Base-by-base conservation (phyloP, 2,797 vertebrate genomes). In the Hozukius guyotensis region DNA sequence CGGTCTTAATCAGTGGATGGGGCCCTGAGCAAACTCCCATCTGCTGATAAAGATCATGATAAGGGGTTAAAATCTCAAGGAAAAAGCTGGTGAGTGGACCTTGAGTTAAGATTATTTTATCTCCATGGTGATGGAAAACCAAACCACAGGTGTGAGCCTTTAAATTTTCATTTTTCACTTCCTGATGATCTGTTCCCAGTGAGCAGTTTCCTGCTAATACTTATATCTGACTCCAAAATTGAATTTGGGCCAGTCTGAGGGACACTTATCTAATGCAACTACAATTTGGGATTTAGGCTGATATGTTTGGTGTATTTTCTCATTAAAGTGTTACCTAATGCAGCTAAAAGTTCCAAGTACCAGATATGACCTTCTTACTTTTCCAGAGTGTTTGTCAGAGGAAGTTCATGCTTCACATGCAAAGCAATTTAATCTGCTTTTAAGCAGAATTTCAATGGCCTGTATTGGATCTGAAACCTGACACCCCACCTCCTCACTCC, bases 401-500 rank as follows among this genome's bases (percentile, higher is more conserved):
- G 14, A 80, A 78, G 79, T 52, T 60, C 29, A 31, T 7, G 22
- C 5, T 24, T 84, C 67, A 24, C 63, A 31, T 59, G 72, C 61
- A 20, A 67, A 63, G 4, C 4, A n/a, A 22, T 27, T 53, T 8
- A 59, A 13, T 42, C 27, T 9, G 10, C 53, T 68, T 66, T 86
- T 11, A n/a, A 64, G 56, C 49, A 46, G 18, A 70, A 70, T 38
- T 77, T 57, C 66, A 68, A 46, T 59, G n/a, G n/a, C 22, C 56
- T 46, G 64, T 14, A 16, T 24, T 70, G 70, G 67, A 77, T 75
- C 49, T 13, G 72, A 80, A 87, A 89, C 6, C 36, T 5, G 71
- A 88, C 75, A 55, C 76, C 22, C 73, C 71, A 31, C 80, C 65
- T 87, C 84, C 77, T 75, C 80, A 80, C 88, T 70, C 89, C 87